Evolutionary conservation across 1,140 invertebrate genomes (phyloP).

Genomic region (Drosophila virilis): DNA sequence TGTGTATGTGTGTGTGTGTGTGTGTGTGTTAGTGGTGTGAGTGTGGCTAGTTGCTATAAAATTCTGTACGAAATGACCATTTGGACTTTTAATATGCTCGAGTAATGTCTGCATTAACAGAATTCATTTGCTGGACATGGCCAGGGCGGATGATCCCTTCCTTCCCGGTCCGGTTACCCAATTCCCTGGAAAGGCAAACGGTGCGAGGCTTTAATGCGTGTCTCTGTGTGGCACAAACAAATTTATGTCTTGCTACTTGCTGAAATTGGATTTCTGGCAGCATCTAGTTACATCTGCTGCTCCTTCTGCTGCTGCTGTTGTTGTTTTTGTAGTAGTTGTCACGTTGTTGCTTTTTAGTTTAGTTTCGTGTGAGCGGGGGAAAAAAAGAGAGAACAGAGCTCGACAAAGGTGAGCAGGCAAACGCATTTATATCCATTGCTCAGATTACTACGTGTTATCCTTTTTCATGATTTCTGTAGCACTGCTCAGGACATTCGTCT

Average conservation of each 20-base stretch:
- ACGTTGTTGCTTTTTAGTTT: constrained; percentile 63
- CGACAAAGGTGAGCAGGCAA: constrained; percentile 24
- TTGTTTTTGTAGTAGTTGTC: constrained; percentile 65
- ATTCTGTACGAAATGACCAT: constrained; percentile 82
- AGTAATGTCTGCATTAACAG: constrained; percentile 84
- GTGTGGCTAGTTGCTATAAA: constrained; percentile 75
- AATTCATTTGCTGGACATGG: constrained; percentile 81
- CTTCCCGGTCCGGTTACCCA: constrained; percentile 13
- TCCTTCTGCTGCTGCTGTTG: constrained; percentile 24
- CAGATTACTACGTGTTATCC: constrained; percentile 74
- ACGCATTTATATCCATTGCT: constrained; percentile 72
- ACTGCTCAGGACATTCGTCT: constrained; percentile 61
- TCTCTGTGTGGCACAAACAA: constrained; percentile 68
- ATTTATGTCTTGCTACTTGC: constrained; percentile 81
- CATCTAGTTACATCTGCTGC: constrained; percentile 41
- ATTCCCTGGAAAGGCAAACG: constrained; percentile 31
- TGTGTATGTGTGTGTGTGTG: constrained; percentile 22
- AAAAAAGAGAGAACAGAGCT: constrained; percentile 12
- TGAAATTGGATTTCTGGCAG: constrained; percentile 79
- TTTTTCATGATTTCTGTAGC: constrained; percentile 76
- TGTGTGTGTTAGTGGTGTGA: constrained; percentile 39
- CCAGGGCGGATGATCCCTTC: constrained; percentile 15
- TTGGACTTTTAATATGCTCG: constrained; percentile 84
- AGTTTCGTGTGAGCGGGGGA: constrained; percentile 7
- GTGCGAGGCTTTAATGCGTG: constrained; percentile 39